A percentile compares a stretch with the other conserved stretches of the same genome.
These are phyloP conservation scores for Chloroclystis v-ata DNA, from an alignment of 2,888 invertebrate genomes.

Conservation along the genomic window DNA sequence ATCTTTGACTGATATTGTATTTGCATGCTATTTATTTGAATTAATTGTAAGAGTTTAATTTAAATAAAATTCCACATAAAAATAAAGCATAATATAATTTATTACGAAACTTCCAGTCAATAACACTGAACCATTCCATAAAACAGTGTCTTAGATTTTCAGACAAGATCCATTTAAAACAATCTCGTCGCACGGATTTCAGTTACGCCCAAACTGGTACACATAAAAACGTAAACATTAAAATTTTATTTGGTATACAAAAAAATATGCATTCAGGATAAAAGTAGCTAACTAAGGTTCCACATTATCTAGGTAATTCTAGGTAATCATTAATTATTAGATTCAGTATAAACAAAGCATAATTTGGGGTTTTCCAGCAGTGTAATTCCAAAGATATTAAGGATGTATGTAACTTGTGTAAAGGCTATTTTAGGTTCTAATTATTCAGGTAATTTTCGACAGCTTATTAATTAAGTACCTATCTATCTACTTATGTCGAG, in stretches of 20 bases:
- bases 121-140: slow-evolving; percentile 76
- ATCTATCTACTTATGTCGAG: too few relatives aligned
- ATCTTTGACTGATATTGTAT: slow-evolving; percentile 14
- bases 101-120: slow-evolving; percentile 77
- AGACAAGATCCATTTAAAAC: slow-evolving; percentile 64
- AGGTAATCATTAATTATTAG: too few relatives aligned
- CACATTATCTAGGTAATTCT: too few relatives aligned
- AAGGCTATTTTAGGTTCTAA: too few relatives aligned
- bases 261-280: too few relatives aligned
- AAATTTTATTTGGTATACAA: background rate
- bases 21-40: slow-evolving; percentile 16
- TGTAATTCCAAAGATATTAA: too few relatives aligned
- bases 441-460: too few relatives aligned
- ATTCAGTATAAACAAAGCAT: too few relatives aligned
- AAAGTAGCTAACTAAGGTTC: too few relatives aligned
- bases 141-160: slow-evolving; percentile 67
- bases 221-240: background rate
- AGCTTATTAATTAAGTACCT: too few relatives aligned
- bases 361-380: too few relatives aligned
- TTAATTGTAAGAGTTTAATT: slow-evolving; percentile 22
- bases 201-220: background rate
- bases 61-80: slow-evolving; percentile 66
- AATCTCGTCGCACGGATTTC: slow-evolving; percentile 52
- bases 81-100: slow-evolving; percentile 78
- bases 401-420: too few relatives aligned